Evolutionary conservation across 2,888 invertebrate species (phyloP).

Genomic region (Drosophila acutilabella): DNA sequence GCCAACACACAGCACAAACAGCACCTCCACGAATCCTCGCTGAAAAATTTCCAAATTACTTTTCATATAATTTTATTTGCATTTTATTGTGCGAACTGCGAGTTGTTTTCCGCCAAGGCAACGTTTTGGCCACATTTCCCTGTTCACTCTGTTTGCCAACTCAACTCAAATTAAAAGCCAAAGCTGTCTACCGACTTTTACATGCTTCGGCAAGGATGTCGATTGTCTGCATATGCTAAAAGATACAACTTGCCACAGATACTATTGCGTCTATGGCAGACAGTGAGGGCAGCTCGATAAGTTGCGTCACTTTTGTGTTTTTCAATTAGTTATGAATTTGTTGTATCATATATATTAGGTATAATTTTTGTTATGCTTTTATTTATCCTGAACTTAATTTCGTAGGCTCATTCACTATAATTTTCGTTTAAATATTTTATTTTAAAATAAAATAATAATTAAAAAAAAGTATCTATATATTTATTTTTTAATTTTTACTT

Average conservation of each 20-base stretch:
- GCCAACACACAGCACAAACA: constrained; percentile 30
- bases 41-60: constrained; percentile 68
- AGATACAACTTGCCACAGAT: constrained; percentile 37
- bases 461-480: no score
- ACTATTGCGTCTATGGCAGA: constrained; percentile 8
- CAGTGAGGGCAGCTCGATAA: constrained; percentile 15
- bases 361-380: no score
- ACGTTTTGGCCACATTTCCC: constrained; percentile 24
- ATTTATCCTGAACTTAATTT: no score
- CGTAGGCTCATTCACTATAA: no score
- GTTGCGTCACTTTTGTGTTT: not conserved
- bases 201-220: constrained; percentile 46
- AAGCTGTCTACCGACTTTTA: constrained; percentile 52
- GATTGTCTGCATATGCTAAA: constrained; percentile 62
- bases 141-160: constrained; percentile 21
- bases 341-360: no score
- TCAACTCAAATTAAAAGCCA: constrained; percentile 38
- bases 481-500: no score
- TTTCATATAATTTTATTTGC: constrained; percentile 75
- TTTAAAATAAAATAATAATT: no score
- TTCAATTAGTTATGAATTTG: no score
- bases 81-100: constrained; percentile 54
- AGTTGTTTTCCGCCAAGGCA: constrained; percentile 42
- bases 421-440: no score
- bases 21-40: constrained; percentile 10